Base-by-base conservation (phyloP, 2,113 vertebrate species). In the Sylvietta virens region DNA sequence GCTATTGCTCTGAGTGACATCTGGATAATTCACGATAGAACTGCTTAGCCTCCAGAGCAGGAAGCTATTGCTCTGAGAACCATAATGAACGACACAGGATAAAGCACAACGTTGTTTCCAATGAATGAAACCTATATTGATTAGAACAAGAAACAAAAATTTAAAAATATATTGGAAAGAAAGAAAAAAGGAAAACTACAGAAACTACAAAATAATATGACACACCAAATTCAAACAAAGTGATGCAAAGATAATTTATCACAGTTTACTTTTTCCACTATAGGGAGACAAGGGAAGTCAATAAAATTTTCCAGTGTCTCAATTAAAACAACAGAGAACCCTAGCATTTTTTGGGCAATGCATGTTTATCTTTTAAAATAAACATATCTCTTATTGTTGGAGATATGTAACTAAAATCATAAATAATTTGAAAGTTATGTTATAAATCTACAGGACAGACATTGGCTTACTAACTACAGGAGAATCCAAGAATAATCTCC, bases 351-450 rank as follows among this genome's bases (percentile, higher is more conserved):
- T 8, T 2, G 4, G 14, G 7, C 3, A 58, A 27, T 21, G 5
- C 3, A 37, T 44, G 3, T 44, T 91, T 65, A 48, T 28, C 12
- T 57, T 86, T 13, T 17, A 39, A 76, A 67, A 72, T 23, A n/a
- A n/a, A n/a, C n/a, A n/a, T n/a, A n/a, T n/a, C 0, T n/a, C 17
- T 64, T 67, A 1, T 8, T 56, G 76, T 67, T 47, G 9, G 11
- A 89, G 6, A 72, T 72, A 10, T 5, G 4, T 22, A 53, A 27
- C 14, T 79, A 33, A 74, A 82, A 66, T 2, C 5, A 58, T 20
- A 72, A 83, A 22, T 69, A 88, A 54, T 10, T 79, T 62, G 7
- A 31, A 82, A 62, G 8, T 35, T 6, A 1, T 45, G 16, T 71
- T 66, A 57, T 24, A 44, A 61, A 44, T 58, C 18, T 60, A 33